Evolutionary conservation across 2,888 invertebrate genomes (phyloP).

Genomic region (Drosophila pseudotalamancana): DNA sequence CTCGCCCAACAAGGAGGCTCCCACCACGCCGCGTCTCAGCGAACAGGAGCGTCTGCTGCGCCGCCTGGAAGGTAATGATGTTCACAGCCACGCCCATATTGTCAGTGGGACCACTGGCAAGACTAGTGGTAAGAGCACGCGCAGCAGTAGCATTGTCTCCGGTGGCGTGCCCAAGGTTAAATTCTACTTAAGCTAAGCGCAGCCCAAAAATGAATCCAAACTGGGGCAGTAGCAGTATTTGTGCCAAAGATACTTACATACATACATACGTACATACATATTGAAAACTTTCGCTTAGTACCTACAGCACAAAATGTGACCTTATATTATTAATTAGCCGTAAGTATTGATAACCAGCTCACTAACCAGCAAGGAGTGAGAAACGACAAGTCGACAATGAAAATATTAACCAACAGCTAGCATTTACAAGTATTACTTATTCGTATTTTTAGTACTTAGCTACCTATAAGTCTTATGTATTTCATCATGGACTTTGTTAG

Average conservation of each 20-base stretch:
- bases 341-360: constrained; percentile 44
- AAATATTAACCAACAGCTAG: constrained; percentile 27
- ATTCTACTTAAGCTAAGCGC: constrained; percentile 77
- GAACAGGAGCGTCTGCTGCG: constrained; percentile 83
- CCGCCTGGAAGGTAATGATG: constrained; percentile 84
- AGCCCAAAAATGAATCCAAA: neutral
- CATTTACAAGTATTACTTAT: constrained; percentile 59
- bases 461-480: constrained; percentile 56
- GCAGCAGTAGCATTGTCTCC: constrained; percentile 71
- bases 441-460: constrained; percentile 42
- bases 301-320: constrained; percentile 55
- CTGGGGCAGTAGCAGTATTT: constrained; percentile 63
- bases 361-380: constrained; percentile 46
- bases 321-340: constrained; percentile 63
- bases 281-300: constrained; percentile 26
- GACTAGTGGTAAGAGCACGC: constrained; percentile 72
- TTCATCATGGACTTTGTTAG: constrained; percentile 43
- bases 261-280: constrained; percentile 7
- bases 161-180: constrained; percentile 79
- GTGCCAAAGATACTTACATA: constrained; percentile 71
- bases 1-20: constrained; percentile 79
- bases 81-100: constrained; percentile 49
- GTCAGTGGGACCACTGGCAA: constrained; percentile 54
- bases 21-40: constrained; percentile 78
- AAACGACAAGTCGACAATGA: constrained; percentile 26